These are phyloP conservation scores for Noturus placidus DNA, from an alignment of 2,113 vertebrate genomes.

Conservation along the genomic window DNA sequence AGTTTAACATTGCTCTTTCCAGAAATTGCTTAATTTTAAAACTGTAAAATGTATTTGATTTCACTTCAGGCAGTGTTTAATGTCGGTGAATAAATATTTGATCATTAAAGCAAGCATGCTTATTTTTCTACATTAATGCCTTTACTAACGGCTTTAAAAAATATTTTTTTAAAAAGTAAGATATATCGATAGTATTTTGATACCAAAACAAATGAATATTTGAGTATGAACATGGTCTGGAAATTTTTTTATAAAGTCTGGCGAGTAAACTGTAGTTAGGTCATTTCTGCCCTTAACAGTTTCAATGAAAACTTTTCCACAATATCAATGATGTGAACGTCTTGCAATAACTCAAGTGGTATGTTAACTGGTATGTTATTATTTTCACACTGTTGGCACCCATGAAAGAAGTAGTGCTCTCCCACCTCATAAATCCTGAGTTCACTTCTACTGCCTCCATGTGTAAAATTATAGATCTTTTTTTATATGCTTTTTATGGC, in stretches of 20 bases:
- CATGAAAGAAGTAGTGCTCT: not conserved
- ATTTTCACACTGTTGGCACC: not conserved
- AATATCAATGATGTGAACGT: not conserved
- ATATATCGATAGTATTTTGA: not conserved
- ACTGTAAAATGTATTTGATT: not conserved
- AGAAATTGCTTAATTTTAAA: not conserved
- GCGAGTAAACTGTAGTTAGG: not conserved
- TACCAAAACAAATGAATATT: not conserved
- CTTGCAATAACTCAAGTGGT: not conserved
- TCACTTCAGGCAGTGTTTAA: not conserved
- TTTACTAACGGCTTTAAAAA: not conserved
- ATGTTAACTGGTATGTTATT: not conserved
- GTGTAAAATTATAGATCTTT: not conserved
- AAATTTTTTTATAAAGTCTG: not conserved
- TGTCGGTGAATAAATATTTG: not conserved
- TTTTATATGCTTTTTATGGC: not conserved
- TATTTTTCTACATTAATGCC: not conserved
- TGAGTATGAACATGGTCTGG: not conserved
- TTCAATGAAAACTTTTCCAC: not conserved
- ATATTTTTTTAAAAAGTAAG: not conserved
- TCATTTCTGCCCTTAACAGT: not conserved
- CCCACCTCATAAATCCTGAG: slow-evolving; percentile 4
- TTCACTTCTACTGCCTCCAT: not conserved
- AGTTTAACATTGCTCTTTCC: not conserved
- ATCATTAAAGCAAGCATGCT: not conserved